Conservation (phyloP, 2,797 vertebrate species). For the Enteromius afrohamiltoni region DNA sequence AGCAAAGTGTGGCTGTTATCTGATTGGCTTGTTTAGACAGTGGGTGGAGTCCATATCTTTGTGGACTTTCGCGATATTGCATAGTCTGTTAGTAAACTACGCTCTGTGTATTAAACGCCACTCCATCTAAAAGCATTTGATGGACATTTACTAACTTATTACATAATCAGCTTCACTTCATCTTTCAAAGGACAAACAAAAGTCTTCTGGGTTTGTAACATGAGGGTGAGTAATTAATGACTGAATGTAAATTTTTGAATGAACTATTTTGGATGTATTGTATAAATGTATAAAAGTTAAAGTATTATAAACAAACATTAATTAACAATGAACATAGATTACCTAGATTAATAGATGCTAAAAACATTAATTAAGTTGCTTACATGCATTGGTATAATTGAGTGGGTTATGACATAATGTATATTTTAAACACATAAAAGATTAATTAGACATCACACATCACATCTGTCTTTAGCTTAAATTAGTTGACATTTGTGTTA, state of each 20-base stretch:
- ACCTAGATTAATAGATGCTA: background rate
- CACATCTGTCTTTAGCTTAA: background rate
- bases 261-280: no score
- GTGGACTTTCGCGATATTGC: no score
- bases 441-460: background rate
- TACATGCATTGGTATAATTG: background rate
- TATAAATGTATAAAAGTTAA: background rate
- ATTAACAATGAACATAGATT: background rate
- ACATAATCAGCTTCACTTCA: no score
- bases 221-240: no score
- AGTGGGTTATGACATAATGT: background rate
- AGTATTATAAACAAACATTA: background rate
- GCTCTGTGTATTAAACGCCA: no score
- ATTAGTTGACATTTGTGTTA: background rate
- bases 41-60: no score
- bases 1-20: background rate
- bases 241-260: no score
- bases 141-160: no score
- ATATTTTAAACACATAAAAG: background rate
- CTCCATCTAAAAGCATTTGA: no score
- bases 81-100: no score
- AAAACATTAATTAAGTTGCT: background rate
- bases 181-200: no score
- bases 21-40: background rate
- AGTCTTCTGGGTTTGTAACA: no score